These are phyloP conservation scores for Junonia oenone DNA, from an alignment of 2,888 invertebrate species.

Conservation along the genomic window DNA sequence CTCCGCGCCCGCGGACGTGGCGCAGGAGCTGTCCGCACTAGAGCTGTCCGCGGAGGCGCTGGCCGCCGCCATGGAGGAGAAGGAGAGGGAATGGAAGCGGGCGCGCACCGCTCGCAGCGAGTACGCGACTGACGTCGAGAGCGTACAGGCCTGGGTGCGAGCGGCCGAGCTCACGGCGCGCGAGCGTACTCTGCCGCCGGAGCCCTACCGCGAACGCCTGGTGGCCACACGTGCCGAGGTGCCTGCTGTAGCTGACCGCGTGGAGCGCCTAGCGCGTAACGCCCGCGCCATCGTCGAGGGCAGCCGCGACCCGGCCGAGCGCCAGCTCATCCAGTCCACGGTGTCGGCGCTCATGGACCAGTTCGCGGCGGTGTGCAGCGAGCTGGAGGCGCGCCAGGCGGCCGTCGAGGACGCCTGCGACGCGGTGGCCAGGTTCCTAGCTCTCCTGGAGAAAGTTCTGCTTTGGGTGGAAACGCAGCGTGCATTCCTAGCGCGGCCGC, in stretches of 20 bases:
- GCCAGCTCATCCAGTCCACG: conserved; percentile 86
- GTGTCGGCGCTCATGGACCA: conserved; percentile 88
- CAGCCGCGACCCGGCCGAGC: conserved; percentile 87
- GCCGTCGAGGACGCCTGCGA: conserved; percentile 92
- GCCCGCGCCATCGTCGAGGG: conserved; percentile 89
- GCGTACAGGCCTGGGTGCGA: conserved; percentile 90
- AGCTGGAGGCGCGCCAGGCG: conserved; percentile 90
- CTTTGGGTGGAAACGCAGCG: conserved; percentile 91
- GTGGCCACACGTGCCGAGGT: conserved; percentile 88
- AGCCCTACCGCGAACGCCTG: conserved; percentile 86
- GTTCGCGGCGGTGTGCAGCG: conserved; percentile 86
- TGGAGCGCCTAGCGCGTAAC: conserved; percentile 88
- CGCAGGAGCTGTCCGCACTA: conserved; percentile 88
- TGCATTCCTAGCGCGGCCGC: conserved; percentile 87
- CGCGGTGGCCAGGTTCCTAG: conserved; percentile 92
- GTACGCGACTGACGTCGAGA: conserved; percentile 88
- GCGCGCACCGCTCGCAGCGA: conserved; percentile 90
- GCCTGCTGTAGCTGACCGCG: conserved; percentile 84
- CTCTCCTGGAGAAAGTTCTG: conserved; percentile 89
- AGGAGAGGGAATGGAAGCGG: conserved; percentile 91
- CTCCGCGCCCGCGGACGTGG: conserved; percentile 87
- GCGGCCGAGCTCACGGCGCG: conserved; percentile 90
- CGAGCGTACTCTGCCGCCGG: conserved; percentile 88
- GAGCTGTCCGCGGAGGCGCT: conserved; percentile 90
- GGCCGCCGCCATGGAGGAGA: conserved; percentile 90